phyloP scores from a whole-genome alignment of 2,113 vertebrate species.

The Burhinus oedicnemus region DNA sequence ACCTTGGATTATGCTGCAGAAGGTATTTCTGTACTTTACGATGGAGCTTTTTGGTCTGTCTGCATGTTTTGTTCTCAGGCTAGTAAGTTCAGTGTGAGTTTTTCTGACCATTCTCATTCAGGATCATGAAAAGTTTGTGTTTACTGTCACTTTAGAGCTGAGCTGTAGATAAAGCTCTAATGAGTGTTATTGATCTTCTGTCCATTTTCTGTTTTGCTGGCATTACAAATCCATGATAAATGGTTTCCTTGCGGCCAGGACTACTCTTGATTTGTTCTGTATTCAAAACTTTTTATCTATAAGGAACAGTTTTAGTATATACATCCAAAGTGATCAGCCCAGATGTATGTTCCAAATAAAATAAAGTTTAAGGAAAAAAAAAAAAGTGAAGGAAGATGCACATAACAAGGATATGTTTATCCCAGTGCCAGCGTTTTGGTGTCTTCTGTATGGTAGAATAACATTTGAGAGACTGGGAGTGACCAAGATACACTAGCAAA shows the following conservation, averaged over 20 bases:
- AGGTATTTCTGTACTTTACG: not conserved
- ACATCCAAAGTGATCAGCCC: not conserved
- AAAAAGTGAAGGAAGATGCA: not conserved
- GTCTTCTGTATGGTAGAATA: not conserved
- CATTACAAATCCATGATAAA: not conserved
- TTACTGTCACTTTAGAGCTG: not conserved
- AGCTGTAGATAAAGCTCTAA: not conserved
- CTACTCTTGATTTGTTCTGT: not conserved
- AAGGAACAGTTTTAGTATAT: not conserved
- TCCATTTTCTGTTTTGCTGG: not conserved
- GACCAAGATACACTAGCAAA: not conserved
- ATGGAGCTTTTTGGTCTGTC: not conserved
- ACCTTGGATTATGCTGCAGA: not conserved
- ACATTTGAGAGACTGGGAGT: not conserved
- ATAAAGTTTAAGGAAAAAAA: not conserved
- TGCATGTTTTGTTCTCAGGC: not conserved
- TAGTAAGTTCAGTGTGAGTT: not conserved
- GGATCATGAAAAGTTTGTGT: not conserved
- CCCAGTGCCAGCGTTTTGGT: not conserved
- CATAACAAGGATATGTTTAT: not conserved
- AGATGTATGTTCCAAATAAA: not conserved
- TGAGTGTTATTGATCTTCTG: not conserved
- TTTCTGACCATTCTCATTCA: not conserved
- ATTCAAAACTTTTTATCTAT: not conserved
- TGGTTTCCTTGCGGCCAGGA: not conserved